A percentile compares a stretch with the other conserved stretches of the same genome.
Evolutionary conservation across 2,113 vertebrate genomes (phyloP).

Genomic region (Pseudopipra pipra): DNA sequence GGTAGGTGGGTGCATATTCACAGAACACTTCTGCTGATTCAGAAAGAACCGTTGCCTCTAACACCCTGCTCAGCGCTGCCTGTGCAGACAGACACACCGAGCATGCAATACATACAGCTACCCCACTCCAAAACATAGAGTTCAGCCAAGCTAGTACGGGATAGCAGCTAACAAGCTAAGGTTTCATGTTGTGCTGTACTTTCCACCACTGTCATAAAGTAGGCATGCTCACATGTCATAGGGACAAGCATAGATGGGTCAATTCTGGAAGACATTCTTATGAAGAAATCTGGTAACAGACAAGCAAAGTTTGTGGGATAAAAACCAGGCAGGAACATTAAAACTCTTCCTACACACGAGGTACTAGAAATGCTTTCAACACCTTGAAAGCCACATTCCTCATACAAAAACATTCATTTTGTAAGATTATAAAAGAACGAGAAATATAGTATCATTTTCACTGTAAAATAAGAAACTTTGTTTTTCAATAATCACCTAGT

Average conservation of each 20-base stretch:
- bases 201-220: background rate
- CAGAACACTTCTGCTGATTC: background rate
- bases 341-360: background rate
- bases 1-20: background rate
- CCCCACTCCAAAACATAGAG: background rate
- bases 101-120: background rate
- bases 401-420: background rate
- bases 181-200: background rate
- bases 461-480: background rate
- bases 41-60: background rate
- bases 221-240: background rate
- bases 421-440: background rate
- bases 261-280: background rate
- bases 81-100: background rate
- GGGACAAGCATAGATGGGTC: background rate
- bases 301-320: background rate
- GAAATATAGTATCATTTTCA: background rate
- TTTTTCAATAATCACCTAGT: background rate
- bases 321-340: background rate
- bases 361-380: background rate
- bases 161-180: background rate
- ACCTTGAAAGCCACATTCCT: background rate
- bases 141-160: background rate
- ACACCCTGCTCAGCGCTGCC: accelerated
- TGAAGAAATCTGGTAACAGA: background rate